Evolutionary conservation across 2,797 vertebrate genomes (phyloP).

Genomic region (Cyclura pinguis): DNA sequence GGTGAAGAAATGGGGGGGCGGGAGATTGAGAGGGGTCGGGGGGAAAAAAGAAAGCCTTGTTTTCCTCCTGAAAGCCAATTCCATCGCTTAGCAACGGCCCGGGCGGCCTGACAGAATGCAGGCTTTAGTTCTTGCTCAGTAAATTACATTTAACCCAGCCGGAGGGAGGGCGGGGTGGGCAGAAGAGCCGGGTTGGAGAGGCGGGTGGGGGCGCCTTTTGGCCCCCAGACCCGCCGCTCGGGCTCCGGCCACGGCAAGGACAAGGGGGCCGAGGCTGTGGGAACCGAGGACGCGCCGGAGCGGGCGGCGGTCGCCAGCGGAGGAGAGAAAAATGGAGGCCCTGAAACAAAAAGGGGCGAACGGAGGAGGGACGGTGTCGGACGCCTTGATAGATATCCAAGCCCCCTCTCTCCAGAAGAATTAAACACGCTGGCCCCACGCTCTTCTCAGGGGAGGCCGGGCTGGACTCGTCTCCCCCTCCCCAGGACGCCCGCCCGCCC

Average conservation of each 20-base stretch:
- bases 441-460: not conserved
- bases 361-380: not conserved
- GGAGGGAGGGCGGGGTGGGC: constrained; percentile 62
- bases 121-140: constrained; percentile 85
- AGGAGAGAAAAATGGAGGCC: not conserved
- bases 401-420: not conserved
- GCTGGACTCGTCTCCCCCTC: too few species aligned
- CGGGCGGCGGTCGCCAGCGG: not conserved
- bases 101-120: constrained; percentile 87
- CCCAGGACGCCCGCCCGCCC: too few species aligned
- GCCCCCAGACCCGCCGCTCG: constrained; percentile 68
- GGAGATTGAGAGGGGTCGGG: constrained; percentile 51
- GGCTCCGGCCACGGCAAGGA: not conserved
- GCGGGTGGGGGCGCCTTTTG: constrained; percentile 29
- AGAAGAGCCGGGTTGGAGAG: too few species aligned
- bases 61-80: constrained; percentile 79
- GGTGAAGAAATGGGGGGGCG: constrained; percentile 57
- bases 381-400: not conserved
- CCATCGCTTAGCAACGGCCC: constrained; percentile 89
- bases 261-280: constrained; percentile 33
- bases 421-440: not conserved
- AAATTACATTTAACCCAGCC: constrained; percentile 88
- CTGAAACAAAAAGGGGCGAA: not conserved
- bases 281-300: constrained; percentile 15
- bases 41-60: constrained; percentile 67